Conservation (phyloP, 2,888 invertebrate species). For the Aporophyla nigra region DNA sequence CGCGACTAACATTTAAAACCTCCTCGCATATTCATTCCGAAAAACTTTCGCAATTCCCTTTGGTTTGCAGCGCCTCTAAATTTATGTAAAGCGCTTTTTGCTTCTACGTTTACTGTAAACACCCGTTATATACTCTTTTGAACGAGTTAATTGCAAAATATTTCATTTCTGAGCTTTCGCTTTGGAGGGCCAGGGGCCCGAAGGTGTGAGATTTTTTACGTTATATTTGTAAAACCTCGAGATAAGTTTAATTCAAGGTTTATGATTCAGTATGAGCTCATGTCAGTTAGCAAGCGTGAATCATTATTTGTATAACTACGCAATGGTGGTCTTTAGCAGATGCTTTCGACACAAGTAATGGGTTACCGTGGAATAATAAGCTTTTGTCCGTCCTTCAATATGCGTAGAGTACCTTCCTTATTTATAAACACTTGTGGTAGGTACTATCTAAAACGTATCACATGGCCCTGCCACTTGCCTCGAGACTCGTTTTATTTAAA, state of each 20-base stretch:
- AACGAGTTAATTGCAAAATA: slow-evolving; percentile 61
- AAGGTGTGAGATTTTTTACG: slow-evolving; percentile 46
- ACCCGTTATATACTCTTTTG: slow-evolving; percentile 46
- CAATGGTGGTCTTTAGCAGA: slow-evolving; percentile 41
- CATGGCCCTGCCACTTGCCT: not conserved
- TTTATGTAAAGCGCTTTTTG: slow-evolving; percentile 76
- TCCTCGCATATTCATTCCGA: slow-evolving; percentile 82
- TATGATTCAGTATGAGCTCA: slow-evolving; percentile 71
- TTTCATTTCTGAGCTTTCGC: slow-evolving; percentile 50
- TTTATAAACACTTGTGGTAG: slow-evolving; percentile 12
- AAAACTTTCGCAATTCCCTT: slow-evolving; percentile 84
- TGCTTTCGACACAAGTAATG: slow-evolving; percentile 39
- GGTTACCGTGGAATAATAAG: slow-evolving; percentile 38
- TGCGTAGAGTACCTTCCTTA: slow-evolving; percentile 15
- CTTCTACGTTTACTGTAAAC: slow-evolving; percentile 63
- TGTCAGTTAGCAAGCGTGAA: slow-evolving; percentile 64
- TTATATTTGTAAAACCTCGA: slow-evolving; percentile 54
- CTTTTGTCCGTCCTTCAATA: slow-evolving; percentile 24
- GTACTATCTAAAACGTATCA: not conserved
- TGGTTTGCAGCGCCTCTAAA: slow-evolving; percentile 78
- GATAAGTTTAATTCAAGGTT: slow-evolving; percentile 66
- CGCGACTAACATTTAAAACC: slow-evolving; percentile 75
- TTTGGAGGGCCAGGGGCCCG: slow-evolving; percentile 16
- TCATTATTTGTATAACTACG: slow-evolving; percentile 66
- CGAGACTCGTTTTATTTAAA: slow-evolving; percentile 26